Evolutionary conservation across 2,797 vertebrate genomes (phyloP), one percentile per base, ranked within the genome.

Genomic region (Myotis daubentonii): DNA sequence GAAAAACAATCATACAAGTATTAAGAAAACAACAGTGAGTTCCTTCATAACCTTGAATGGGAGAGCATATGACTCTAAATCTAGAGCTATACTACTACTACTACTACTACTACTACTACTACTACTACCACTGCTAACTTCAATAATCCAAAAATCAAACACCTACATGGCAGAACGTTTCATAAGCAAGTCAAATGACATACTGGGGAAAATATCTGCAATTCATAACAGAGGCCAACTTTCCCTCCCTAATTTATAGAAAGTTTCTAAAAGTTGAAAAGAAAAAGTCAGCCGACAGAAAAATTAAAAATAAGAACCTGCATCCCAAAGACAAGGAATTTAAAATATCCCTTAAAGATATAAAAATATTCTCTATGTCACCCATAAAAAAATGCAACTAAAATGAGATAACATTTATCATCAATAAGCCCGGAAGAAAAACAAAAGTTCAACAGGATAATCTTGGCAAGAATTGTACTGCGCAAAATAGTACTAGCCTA

Each of bases 121-220:
- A 6, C 74, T 53, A 20, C 20, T 28, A 10, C 74, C 23, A 20
- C 41, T 44, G 7, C 38, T 72, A 25, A 8, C 36, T 47, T 53
- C 30, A 65, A 72, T 65, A 60, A 79, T 70, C 41, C 28, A 87
- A 87, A 51, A 74, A 65, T 75, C 74, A 82, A 74, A 93, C 74
- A 47, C 30, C 25, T 72, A 36, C 20, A 62, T n/a, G n/a, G 83
- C 66, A 82, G 57, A 79, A 85, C 44, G 13, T 68, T 65, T 85
- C 74, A n/a, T n/a, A 92, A 79, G 16, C 36, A 85, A 71, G 23
- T 80, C 65, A 90, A 90, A 79, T 71, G 33, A 79, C 53, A 85
- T 44, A 84, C 3, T 65, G 33, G 38, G 62, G 70, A 25, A 53
- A 51, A 72, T 65, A 79, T 53, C 9, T 72, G 17, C 30, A 79